These are phyloP conservation scores for Cynoglossus semilaevis DNA, from an alignment of 2,113 vertebrate species.

Conservation along the genomic window DNA sequence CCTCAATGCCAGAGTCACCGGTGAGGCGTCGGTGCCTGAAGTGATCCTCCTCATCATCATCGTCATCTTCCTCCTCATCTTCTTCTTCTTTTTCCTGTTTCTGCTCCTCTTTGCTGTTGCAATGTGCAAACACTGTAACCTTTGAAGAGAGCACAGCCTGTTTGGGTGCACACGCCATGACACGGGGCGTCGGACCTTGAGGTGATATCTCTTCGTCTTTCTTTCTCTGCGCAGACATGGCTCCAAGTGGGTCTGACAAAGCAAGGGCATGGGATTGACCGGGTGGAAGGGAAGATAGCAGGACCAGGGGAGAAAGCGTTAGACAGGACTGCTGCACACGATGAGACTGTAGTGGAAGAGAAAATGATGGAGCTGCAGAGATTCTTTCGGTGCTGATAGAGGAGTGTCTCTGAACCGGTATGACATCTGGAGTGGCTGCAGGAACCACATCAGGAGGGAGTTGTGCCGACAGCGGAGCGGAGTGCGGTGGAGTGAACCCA, in stretches of 20 bases:
- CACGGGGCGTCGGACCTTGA: conserved; percentile 7
- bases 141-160: conserved; percentile 68
- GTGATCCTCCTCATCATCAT: conserved; percentile 75
- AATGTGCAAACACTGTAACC: conserved; percentile 60
- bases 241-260: conserved; percentile 57
- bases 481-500: conserved; percentile 7
- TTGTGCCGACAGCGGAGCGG: conserved; percentile 17
- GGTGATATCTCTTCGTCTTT: conserved; percentile 25
- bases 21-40: conserved; percentile 86
- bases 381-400: conserved; percentile 17
- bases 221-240: conserved; percentile 17
- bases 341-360: conserved; percentile 48
- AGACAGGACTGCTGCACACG: conserved; percentile 43
- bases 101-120: conserved; percentile 51
- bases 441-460: conserved; percentile 53
- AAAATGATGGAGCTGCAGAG: conserved; percentile 33
- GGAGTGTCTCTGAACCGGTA: conserved; percentile 36
- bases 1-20: conserved; percentile 92
- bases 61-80: conserved; percentile 49
- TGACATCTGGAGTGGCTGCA: conserved; percentile 35
- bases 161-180: conserved; percentile 42
- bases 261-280: conserved; percentile 46
- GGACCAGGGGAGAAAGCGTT: conserved; percentile 49
- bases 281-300: conserved; percentile 46
- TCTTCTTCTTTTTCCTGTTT: conserved; percentile 61